Percentiles rank a stretch among this genome's conserved stretches.
Conservation (phyloP, 2,797 vertebrate genomes). For the Falco columbarius region DNA sequence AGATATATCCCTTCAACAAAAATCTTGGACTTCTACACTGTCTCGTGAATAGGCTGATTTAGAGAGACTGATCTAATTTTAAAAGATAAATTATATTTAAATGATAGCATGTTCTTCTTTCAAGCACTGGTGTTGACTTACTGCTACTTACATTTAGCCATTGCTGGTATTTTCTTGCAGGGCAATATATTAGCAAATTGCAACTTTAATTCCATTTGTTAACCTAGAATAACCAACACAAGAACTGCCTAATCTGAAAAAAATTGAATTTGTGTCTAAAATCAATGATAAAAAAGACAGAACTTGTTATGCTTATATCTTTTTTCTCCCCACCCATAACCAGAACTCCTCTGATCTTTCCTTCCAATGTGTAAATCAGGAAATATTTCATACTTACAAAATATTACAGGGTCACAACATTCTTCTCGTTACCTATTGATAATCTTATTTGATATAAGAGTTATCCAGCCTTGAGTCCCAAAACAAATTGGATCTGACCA, state of each 20-base stretch:
- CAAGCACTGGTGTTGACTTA: background rate
- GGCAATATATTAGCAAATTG: background rate
- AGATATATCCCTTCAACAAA: background rate
- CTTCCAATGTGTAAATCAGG: background rate
- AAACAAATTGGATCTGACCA: background rate
- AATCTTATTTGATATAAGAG: background rate
- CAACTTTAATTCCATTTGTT: background rate
- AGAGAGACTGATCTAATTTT: background rate
- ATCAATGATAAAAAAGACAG: background rate
- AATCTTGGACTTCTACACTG: background rate
- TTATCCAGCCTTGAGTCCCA: background rate
- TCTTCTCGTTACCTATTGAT: background rate
- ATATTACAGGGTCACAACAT: accelerated
- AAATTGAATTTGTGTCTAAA: background rate
- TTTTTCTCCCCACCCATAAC: background rate
- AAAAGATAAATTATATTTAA: background rate
- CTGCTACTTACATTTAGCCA: background rate
- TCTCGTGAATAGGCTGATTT: background rate
- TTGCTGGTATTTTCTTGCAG: background rate
- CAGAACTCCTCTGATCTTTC: background rate
- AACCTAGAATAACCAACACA: background rate
- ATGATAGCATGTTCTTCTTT: background rate
- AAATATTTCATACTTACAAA: background rate
- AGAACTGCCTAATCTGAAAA: background rate
- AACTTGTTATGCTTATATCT: accelerated